These are phyloP conservation scores for Conus betulinus DNA, from an alignment of 1,140 invertebrate genomes.

Conservation along the genomic window DNA sequence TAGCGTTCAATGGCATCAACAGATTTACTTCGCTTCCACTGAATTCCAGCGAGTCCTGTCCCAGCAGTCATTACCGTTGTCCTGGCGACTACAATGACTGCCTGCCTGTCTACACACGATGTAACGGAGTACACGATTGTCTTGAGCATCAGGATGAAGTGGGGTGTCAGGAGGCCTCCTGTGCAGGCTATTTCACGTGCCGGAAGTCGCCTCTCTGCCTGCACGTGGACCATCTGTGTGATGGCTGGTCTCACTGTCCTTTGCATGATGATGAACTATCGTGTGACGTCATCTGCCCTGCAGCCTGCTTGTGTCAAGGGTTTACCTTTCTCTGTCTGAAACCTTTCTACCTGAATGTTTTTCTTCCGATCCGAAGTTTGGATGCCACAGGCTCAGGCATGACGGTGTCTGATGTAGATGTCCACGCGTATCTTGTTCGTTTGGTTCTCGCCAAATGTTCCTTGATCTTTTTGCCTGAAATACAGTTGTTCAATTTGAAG, in stretches of 20 bases:
- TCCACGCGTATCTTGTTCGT: constrained; percentile 16
- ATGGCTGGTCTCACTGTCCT: constrained; percentile 25
- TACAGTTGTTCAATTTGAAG: not conserved
- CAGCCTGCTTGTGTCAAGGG: constrained; percentile 13
- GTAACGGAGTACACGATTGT: constrained; percentile 21
- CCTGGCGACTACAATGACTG: not conserved
- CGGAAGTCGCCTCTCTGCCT: not conserved
- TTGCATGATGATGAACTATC: constrained; percentile 34
- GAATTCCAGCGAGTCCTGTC: too few species aligned
- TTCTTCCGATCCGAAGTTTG: constrained; percentile 6
- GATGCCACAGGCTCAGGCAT: not conserved
- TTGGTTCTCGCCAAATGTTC: not conserved
- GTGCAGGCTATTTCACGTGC: not conserved
- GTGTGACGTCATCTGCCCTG: constrained; percentile 24
- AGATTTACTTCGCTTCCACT: too few species aligned
- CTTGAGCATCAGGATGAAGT: constrained; percentile 6
- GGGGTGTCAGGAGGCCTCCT: not conserved
- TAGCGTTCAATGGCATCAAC: too few species aligned
- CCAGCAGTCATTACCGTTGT: too few species aligned
- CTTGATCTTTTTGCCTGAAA: not conserved
- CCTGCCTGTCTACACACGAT: constrained; percentile 12
- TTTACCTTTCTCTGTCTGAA: constrained; percentile 11
- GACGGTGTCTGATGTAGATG: not conserved
- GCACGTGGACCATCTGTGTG: constrained; percentile 3
- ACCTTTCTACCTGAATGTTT: not conserved